Evolutionary conservation across 1,140 invertebrate species (phyloP), one percentile per base, ranked within the genome.

Genomic region (Papilio dardanus): DNA sequence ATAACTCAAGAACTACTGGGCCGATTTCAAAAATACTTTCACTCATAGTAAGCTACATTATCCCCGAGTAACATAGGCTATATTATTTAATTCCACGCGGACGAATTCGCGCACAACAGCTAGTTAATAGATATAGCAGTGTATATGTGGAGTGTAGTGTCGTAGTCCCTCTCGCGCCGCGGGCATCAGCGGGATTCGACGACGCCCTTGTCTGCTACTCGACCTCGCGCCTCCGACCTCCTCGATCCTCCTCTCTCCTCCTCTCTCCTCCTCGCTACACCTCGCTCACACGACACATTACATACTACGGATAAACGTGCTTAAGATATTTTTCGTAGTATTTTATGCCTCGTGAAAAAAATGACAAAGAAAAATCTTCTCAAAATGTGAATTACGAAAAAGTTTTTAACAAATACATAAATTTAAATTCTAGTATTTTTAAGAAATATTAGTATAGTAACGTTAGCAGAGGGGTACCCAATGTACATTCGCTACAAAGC

Each of bases 181-280:
- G 71, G 54, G 31, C 78, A 81, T 82, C 81, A 79, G 78, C 77
- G 79, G 62, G 78, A 79, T 79, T 83, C 78, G 81, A 81, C 74
- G 80, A 69, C 33, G 76, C 77, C 79, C 79, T 81, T 66, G 62
- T 73, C 66, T 67, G 71, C 74, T 40, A 81, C 82, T 81, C 80
- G 78, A 83, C 79, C 77, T 79, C 74, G 16, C 67, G 67, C 19
- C 33, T 69, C 35, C 33, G 42, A 46, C 42, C 42, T 46, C 42
- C n/a, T 46, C 42, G n/a, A 81, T 81, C 79, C 76, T 81, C 79
- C 77, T 79, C 74, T 2, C 67, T 35, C 19, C 33, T 69, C 19
- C 33, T 69, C 35, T 19, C 16, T 19, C 42, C 42, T 46, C 42
- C n/a, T 46, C 42, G n/a, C 82, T 81, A 78, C 76, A 81, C 79